Conservation (phyloP, 1,140 invertebrate species). For the Pantala flavescens region DNA sequence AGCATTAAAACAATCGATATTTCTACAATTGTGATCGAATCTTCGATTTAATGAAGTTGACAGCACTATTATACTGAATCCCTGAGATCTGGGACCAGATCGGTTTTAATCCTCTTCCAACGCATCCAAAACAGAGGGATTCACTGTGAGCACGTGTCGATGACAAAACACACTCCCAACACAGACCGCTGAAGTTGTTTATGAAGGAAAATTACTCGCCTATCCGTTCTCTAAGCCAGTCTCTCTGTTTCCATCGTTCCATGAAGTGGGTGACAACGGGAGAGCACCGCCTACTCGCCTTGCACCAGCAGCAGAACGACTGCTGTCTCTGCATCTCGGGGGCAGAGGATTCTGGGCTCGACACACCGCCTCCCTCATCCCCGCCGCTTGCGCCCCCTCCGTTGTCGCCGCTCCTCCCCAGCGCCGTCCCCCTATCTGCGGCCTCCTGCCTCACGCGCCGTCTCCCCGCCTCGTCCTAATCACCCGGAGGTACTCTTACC, state of each 20-base stretch:
- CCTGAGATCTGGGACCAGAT: too few species aligned
- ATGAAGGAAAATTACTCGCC: too few species aligned
- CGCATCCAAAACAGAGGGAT: too few species aligned
- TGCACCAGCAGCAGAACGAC: not conserved
- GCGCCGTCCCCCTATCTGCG: not conserved
- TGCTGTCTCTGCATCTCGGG: not conserved
- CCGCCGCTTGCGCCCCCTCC: not conserved
- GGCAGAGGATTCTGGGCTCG: not conserved
- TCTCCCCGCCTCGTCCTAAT: not conserved
- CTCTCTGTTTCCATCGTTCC: not conserved
- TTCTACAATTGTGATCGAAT: too few species aligned
- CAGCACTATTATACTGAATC: too few species aligned
- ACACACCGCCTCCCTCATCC: not conserved
- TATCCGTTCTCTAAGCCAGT: not conserved
- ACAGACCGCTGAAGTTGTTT: too few species aligned
- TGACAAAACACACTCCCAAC: too few species aligned
- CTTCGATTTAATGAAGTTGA: too few species aligned
- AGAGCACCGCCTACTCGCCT: not conserved
- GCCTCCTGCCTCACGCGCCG: not conserved
- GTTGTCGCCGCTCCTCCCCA: not conserved
- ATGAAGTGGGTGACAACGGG: not conserved
- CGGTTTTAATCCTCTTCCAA: too few species aligned
- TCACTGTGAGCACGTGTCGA: too few species aligned
- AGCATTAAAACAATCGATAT: too few species aligned
- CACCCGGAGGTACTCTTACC: not conserved